phyloP scores from a whole-genome alignment of 2,797 vertebrate species.

The Chaetophractus vellerosus region DNA sequence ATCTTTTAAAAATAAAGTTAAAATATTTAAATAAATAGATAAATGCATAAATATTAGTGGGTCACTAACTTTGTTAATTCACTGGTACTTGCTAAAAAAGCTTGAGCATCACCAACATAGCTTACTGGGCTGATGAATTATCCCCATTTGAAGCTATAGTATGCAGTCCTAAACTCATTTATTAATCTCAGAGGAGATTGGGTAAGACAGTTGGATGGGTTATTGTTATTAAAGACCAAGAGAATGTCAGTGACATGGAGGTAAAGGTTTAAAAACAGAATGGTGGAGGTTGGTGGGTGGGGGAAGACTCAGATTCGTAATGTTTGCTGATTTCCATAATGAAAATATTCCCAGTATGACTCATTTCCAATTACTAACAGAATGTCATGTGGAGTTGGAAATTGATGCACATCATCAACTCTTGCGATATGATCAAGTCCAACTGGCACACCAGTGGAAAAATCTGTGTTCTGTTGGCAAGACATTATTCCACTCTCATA shows the following conservation, averaged over 20 bases:
- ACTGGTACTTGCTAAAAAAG: not conserved
- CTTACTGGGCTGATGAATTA: not conserved
- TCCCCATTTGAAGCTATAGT: not conserved
- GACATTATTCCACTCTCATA: not conserved
- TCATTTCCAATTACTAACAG: not conserved
- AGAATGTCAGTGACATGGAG: not conserved
- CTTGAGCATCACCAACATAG: not conserved
- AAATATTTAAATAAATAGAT: too few relatives aligned
- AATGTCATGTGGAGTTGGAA: not conserved
- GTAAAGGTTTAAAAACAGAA: not conserved
- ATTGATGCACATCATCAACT: not conserved
- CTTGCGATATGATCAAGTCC: not conserved
- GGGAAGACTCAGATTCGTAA: not conserved
- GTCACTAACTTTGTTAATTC: not conserved
- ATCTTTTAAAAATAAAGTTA: too few relatives aligned
- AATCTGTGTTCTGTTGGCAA: not conserved
- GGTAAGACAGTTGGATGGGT: not conserved
- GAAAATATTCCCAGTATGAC: not conserved
- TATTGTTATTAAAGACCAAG: not conserved
- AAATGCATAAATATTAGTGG: not conserved
- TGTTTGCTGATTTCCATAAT: conserved; percentile 23
- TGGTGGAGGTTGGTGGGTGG: too few relatives aligned
- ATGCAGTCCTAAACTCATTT: not conserved
- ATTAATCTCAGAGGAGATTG: not conserved
- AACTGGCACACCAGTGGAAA: not conserved